Conservation (phyloP, 2,797 vertebrate genomes). For the Rhinoraja longicauda region DNA sequence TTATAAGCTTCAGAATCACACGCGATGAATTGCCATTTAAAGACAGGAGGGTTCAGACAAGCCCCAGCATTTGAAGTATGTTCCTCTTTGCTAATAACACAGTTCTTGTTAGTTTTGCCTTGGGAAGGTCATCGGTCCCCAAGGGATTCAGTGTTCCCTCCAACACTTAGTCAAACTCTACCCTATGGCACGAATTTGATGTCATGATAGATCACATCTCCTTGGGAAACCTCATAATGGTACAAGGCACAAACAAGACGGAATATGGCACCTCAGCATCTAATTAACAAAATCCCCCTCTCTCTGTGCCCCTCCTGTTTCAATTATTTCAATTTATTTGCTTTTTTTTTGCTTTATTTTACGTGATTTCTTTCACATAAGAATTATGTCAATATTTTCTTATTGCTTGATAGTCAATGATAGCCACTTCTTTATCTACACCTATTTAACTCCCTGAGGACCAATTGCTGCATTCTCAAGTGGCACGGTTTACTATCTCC, state of each 20-base stretch:
- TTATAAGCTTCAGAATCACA: conserved; percentile 25
- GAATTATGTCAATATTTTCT: background rate
- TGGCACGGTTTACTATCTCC: background rate
- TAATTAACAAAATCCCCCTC: background rate
- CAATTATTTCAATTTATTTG: background rate
- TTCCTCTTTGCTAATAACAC: conserved; percentile 38
- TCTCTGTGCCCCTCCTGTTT: background rate
- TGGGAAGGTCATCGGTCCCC: conserved; percentile 24
- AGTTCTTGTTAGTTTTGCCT: conserved; percentile 35
- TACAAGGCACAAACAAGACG: conserved; percentile 25
- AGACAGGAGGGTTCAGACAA: conserved; percentile 13
- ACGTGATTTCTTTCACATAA: background rate
- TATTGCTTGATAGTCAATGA: background rate
- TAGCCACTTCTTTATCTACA: background rate
- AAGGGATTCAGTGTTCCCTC: conserved; percentile 36
- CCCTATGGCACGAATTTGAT: conserved; percentile 37
- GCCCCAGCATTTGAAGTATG: conserved; percentile 20
- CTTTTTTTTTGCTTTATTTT: background rate
- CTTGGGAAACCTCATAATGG: conserved; percentile 20
- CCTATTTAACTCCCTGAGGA: conserved; percentile 39
- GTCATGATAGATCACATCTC: conserved; percentile 39
- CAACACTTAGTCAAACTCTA: conserved; percentile 38
- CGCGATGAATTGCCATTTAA: conserved; percentile 18
- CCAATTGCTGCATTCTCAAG: conserved; percentile 12
- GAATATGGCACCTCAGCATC: conserved; percentile 14